phyloP scores from a whole-genome alignment of 2,113 vertebrate species.

The Plecturocebus donacophilus region DNA sequence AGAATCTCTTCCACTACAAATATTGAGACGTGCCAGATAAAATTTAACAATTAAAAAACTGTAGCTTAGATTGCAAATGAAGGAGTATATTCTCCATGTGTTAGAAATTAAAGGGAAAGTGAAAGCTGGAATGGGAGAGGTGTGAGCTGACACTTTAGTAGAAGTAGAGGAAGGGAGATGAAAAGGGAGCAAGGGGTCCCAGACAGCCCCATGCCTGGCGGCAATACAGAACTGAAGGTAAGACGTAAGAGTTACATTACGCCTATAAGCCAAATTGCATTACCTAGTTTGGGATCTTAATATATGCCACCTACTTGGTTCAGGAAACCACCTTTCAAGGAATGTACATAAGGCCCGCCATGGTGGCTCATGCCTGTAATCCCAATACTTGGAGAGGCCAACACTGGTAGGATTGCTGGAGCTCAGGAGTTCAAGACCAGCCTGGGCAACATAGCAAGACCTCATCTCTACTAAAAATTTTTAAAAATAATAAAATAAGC shows the following conservation, averaged over 20 bases:
- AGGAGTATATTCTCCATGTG: not conserved
- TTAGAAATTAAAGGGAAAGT: not conserved
- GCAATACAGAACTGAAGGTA: not conserved
- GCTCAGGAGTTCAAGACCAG: too few relatives aligned
- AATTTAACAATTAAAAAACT: conserved; percentile 48
- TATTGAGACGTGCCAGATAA: conserved; percentile 25
- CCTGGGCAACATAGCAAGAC: too few relatives aligned
- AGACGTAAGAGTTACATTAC: not conserved
- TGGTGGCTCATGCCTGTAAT: too few relatives aligned
- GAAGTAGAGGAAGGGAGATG: not conserved
- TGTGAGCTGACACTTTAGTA: not conserved
- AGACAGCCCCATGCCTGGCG: too few relatives aligned
- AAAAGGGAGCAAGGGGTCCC: not conserved
- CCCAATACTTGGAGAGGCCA: too few relatives aligned
- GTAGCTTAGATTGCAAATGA: not conserved
- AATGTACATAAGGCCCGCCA: not conserved
- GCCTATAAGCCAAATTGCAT: not conserved
- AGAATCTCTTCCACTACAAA: conserved; percentile 37
- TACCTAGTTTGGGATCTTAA: not conserved
- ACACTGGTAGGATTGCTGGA: too few relatives aligned
- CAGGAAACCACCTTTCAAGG: not conserved
- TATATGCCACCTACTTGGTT: not conserved
- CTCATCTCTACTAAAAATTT: too few relatives aligned
- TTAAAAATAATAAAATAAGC: too few relatives aligned
- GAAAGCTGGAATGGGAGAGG: not conserved